phyloP scores from a whole-genome alignment of 1,140 invertebrate genomes.

The Scaptomyza pallida region DNA sequence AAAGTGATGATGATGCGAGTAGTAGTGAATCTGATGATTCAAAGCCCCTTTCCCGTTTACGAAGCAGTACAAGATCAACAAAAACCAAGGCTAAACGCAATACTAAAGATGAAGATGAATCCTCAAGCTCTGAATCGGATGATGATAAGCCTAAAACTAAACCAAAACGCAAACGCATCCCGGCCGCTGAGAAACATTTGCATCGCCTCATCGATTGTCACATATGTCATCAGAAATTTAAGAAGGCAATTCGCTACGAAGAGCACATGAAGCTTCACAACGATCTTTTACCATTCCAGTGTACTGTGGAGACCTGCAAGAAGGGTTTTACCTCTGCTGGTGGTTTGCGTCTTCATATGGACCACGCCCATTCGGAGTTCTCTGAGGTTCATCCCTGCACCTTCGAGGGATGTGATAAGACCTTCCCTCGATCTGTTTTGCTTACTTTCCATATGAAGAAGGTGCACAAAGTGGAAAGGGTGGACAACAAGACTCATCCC shows the following conservation, averaged over 20 bases:
- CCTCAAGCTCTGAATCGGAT: conserved; percentile 38
- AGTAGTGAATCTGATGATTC: conserved; percentile 71
- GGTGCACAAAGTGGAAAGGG: conserved; percentile 60
- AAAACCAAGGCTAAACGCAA: conserved; percentile 37
- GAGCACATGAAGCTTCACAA: conserved; percentile 80
- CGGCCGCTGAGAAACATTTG: conserved; percentile 33
- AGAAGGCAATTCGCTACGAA: conserved; percentile 63
- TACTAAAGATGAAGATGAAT: conserved; percentile 24
- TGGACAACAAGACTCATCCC: conserved; percentile 48
- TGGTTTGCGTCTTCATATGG: conserved; percentile 67
- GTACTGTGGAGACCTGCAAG: conserved; percentile 65
- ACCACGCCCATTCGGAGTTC: conserved; percentile 68
- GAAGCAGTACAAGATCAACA: conserved; percentile 2
- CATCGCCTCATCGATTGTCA: conserved; percentile 69
- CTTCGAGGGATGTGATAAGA: conserved; percentile 67
- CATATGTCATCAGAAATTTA: conserved; percentile 76
- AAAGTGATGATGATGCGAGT: conserved; percentile 30
- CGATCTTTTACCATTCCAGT: conserved; percentile 73
- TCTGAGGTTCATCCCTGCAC: conserved; percentile 63
- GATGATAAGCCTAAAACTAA: conserved; percentile 48
- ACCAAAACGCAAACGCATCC: conserved; percentile 54
- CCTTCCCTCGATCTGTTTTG: conserved; percentile 58
- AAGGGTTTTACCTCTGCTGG: conserved; percentile 74
- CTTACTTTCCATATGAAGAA: conserved; percentile 75
- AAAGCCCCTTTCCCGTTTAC: conserved; percentile 62